These are phyloP conservation scores for Drosophila ironensis DNA, from an alignment of 1,140 invertebrate genomes.

Conservation along the genomic window DNA sequence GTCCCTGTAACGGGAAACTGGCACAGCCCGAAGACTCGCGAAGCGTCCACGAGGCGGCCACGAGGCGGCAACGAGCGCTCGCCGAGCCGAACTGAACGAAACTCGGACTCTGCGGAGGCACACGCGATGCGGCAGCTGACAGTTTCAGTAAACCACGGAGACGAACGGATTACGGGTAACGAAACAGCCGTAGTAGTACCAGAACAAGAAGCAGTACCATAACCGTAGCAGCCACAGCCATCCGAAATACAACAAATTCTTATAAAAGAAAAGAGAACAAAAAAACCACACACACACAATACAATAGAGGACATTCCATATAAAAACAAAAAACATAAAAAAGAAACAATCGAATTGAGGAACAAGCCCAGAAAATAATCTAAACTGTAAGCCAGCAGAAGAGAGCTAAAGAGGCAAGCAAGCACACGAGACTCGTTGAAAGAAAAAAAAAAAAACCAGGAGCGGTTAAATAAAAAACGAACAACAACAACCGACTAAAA, in stretches of 20 bases:
- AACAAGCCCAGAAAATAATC: neutral
- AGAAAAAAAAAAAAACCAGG: neutral
- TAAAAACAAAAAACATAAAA: neutral
- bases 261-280: neutral
- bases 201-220: neutral
- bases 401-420: neutral
- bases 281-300: too few species aligned
- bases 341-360: neutral
- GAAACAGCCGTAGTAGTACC: slow-evolving; percentile 35
- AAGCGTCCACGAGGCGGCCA: neutral
- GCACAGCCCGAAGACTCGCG: slow-evolving; percentile 33
- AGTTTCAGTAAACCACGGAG: slow-evolving; percentile 82
- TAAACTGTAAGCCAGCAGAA: neutral
- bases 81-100: slow-evolving; percentile 72
- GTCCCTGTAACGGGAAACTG: slow-evolving; percentile 28
- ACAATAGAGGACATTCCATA: neutral
- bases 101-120: slow-evolving; percentile 70
- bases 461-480: neutral
- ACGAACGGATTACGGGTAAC: slow-evolving; percentile 81
- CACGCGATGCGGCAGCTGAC: slow-evolving; percentile 72
- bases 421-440: neutral
- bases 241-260: neutral
- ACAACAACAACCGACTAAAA: too few species aligned
- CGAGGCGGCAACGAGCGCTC: slow-evolving; percentile 4
- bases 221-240: neutral